phyloP scores from a whole-genome alignment of 2,888 invertebrate species.

The Drymonia ruficornis region DNA sequence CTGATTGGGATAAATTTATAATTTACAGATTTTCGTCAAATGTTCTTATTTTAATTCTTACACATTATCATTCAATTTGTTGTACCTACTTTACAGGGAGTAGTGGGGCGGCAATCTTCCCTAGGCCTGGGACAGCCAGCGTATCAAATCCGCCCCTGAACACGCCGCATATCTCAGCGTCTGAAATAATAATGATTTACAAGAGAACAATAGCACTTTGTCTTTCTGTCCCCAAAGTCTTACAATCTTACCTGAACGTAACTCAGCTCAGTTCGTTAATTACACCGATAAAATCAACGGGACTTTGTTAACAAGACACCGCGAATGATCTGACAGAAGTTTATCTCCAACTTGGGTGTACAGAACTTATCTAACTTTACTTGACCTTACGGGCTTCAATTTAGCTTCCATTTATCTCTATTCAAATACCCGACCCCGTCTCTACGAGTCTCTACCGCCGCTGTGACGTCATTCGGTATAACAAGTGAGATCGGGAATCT shows the following conservation, averaged over 20 bases:
- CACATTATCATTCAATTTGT: too few species aligned
- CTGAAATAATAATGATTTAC: slow-evolving; percentile 6
- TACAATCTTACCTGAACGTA: slow-evolving; percentile 25
- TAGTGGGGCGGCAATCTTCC: too few species aligned
- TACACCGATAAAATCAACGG: slow-evolving; percentile 48
- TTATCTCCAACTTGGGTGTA: slow-evolving; percentile 49
- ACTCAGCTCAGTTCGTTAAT: slow-evolving; percentile 39
- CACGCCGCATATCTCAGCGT: background rate
- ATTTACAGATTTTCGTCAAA: too few species aligned
- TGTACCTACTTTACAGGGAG: too few species aligned
- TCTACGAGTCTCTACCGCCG: background rate
- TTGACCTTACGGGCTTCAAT: slow-evolving; percentile 41
- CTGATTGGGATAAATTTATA: too few species aligned
- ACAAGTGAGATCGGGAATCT: background rate
- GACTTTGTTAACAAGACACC: slow-evolving; percentile 49
- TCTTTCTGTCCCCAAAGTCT: slow-evolving; percentile 10
- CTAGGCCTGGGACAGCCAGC: too few species aligned
- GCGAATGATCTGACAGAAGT: slow-evolving; percentile 47
- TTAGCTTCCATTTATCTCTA: slow-evolving; percentile 44
- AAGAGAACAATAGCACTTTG: slow-evolving; percentile 8
- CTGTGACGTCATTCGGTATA: slow-evolving; percentile 4
- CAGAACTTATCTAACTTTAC: slow-evolving; percentile 45
- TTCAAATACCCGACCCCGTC: slow-evolving; percentile 23
- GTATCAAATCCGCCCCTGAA: too few species aligned
- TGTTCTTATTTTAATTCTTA: too few species aligned